These are phyloP conservation scores for Mugil cephalus DNA, from an alignment of 2,113 vertebrate genomes.

Conservation along the genomic window DNA sequence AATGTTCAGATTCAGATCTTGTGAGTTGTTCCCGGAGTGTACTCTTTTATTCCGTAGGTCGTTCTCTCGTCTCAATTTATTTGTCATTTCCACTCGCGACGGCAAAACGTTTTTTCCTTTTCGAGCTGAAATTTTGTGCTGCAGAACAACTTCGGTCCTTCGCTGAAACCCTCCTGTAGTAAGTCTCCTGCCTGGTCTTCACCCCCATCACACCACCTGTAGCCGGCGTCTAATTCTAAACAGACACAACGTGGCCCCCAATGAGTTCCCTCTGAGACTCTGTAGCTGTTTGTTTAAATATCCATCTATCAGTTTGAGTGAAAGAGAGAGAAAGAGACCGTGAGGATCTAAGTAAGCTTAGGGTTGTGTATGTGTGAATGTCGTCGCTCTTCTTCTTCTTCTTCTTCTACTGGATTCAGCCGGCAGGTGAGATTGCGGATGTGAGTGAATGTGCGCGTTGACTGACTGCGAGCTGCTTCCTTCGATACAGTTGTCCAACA, in stretches of 20 bases:
- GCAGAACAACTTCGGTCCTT: not conserved
- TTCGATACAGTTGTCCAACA: slow-evolving; percentile 60
- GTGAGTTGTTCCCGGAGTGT: slow-evolving; percentile 43
- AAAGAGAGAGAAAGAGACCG: not conserved
- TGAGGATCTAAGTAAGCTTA: not conserved
- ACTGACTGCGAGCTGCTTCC: slow-evolving; percentile 32
- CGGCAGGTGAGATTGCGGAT: slow-evolving; percentile 14
- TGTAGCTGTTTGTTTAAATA: slow-evolving; percentile 22
- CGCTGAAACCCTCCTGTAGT: slow-evolving; percentile 9
- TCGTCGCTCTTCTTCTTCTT: slow-evolving; percentile 34
- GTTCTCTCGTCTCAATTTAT: slow-evolving; percentile 28
- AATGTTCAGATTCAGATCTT: slow-evolving; percentile 36
- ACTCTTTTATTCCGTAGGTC: slow-evolving; percentile 42
- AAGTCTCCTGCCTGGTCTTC: not conserved
- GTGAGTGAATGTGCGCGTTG: not conserved
- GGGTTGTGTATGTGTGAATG: slow-evolving; percentile 46
- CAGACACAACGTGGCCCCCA: slow-evolving; percentile 28
- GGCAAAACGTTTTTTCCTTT: slow-evolving; percentile 15
- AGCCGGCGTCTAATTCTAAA: slow-evolving; percentile 40
- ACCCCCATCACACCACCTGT: slow-evolving; percentile 21
- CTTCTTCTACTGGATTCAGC: slow-evolving; percentile 23
- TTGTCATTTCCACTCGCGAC: not conserved
- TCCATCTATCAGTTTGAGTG: slow-evolving; percentile 3
- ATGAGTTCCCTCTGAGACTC: slow-evolving; percentile 25
- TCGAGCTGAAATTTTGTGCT: slow-evolving; percentile 18